Percentiles rank a stretch among this genome's conserved stretches.
Conservation (phyloP, 2,113 vertebrate species). For the Lethenteron camtschaticum region DNA sequence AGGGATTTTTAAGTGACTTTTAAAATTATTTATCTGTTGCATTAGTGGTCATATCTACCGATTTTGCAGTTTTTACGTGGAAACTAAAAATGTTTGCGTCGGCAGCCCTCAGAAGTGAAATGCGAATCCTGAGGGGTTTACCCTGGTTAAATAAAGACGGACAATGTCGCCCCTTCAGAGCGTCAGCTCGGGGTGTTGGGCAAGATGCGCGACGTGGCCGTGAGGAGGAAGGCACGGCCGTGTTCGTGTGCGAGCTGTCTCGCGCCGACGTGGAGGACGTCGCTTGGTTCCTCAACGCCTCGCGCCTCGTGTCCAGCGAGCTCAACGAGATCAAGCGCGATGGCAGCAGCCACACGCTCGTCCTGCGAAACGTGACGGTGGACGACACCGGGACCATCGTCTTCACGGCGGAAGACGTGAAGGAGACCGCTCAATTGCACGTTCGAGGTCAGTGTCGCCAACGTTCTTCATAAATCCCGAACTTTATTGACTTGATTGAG, state of each 20-base stretch:
- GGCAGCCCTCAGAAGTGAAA: too few species aligned
- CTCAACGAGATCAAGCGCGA: slow-evolving; percentile 47
- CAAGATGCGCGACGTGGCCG: slow-evolving; percentile 17
- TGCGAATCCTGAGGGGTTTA: too few species aligned
- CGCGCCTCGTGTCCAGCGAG: slow-evolving; percentile 50
- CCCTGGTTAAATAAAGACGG: too few species aligned
- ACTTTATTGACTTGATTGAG: too few species aligned
- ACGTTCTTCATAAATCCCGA: too few species aligned
- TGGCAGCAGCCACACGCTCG: slow-evolving; percentile 39
- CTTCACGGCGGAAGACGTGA: slow-evolving; percentile 38
- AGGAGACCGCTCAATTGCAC: slow-evolving; percentile 31
- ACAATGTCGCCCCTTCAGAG: too few species aligned
- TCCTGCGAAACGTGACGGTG: slow-evolving; percentile 43
- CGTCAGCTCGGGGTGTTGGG: too few species aligned
- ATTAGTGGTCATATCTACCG: too few species aligned
- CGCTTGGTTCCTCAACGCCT: slow-evolving; percentile 55
- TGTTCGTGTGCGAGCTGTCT: slow-evolving; percentile 60
- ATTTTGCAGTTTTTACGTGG: too few species aligned
- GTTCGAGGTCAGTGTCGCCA: slow-evolving; percentile 48
- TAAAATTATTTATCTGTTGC: too few species aligned
- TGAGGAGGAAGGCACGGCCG: slow-evolving; percentile 39
- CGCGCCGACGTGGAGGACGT: slow-evolving; percentile 52
- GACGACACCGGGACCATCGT: slow-evolving; percentile 45
- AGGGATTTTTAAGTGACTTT: too few species aligned
- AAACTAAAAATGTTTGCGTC: too few species aligned